phyloP scores from a whole-genome alignment of 2,113 vertebrate species.

The Gallinago media region DNA sequence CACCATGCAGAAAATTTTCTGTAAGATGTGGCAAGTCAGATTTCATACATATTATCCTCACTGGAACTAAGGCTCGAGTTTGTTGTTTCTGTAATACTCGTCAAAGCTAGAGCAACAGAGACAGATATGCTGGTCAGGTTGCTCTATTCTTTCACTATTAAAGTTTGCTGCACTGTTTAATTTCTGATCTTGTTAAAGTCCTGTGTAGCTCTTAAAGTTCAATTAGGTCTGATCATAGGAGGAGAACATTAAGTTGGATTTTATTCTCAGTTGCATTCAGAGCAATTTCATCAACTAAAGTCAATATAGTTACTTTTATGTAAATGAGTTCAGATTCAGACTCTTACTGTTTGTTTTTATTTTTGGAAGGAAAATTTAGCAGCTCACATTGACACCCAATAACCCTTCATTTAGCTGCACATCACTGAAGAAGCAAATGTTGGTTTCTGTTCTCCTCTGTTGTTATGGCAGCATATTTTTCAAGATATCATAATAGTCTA shows the following conservation, averaged over 20 bases:
- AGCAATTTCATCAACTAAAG: neutral
- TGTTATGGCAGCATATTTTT: slow-evolving; percentile 27
- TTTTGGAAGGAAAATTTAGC: slow-evolving; percentile 2
- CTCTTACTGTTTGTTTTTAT: neutral
- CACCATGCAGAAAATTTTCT: slow-evolving; percentile 65
- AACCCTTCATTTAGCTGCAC: neutral
- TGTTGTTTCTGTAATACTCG: neutral
- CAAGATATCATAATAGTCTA: neutral
- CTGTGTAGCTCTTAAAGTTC: neutral
- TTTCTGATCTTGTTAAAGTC: neutral
- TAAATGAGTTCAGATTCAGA: neutral
- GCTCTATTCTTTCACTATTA: neutral
- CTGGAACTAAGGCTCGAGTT: neutral
- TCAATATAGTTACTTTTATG: neutral
- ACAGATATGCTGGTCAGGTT: neutral
- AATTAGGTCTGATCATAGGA: neutral
- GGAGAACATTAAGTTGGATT: neutral
- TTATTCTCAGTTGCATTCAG: neutral
- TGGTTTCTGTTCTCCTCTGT: slow-evolving; percentile 4
- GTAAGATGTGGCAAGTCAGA: slow-evolving; percentile 59
- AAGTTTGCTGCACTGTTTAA: neutral
- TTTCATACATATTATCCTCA: slow-evolving; percentile 30
- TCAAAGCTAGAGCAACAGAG: slow-evolving; percentile 18
- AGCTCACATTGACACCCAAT: neutral
- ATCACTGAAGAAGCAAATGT: neutral